Evolutionary conservation across 1,140 invertebrate species (phyloP), one percentile per base, ranked within the genome.

Genomic region (Trichoplusia ni): DNA sequence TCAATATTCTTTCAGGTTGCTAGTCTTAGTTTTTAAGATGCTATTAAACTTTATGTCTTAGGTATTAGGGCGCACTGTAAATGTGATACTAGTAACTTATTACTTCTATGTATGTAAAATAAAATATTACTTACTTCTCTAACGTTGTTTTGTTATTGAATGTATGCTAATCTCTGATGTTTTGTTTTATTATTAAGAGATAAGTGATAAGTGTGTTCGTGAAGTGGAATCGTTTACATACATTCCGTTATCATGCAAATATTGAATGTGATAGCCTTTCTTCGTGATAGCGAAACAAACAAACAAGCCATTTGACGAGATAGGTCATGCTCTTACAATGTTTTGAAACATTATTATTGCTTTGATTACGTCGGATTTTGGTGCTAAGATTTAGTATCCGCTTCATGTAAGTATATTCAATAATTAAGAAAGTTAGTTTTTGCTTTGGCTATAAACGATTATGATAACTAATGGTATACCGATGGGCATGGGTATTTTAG

Each of bases 11-110:
- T 75, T 79, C 70, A 80, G 79, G 69, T 80, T 81, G 73, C 84
- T 87, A 89, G 84, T 89, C 84, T 51, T 86, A 86, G 25, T 75
- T 27, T 79, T 59, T 89, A 86, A 89, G 84, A 71, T 69, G 49
- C 69, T 56, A 69, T 65, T 77, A 46, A 71, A 64, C 49, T 62
- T 69, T 71, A 73, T 66, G 46, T 73, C 38, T 67, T 73, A 73
- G 53, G 64, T 73, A 71, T 64, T 67, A 83, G 75, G 62, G 46
- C 64, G 79, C 81, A 85, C 76, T 86, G 75, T 84, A 80, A 77
- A 88, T 88, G 85, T 88, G 83, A 86, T 86, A 86, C 77, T 87
- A 86, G 81, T 82, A 83, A 81, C 69, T 79, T 84, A 81, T 81
- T 75, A 37, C 27, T 64, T 69, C 38, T 53, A 54, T 68, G 59